Evolutionary conservation across 1,140 invertebrate genomes (phyloP), one percentile per base, ranked within the genome.

Genomic region (Drosophila santomea): DNA sequence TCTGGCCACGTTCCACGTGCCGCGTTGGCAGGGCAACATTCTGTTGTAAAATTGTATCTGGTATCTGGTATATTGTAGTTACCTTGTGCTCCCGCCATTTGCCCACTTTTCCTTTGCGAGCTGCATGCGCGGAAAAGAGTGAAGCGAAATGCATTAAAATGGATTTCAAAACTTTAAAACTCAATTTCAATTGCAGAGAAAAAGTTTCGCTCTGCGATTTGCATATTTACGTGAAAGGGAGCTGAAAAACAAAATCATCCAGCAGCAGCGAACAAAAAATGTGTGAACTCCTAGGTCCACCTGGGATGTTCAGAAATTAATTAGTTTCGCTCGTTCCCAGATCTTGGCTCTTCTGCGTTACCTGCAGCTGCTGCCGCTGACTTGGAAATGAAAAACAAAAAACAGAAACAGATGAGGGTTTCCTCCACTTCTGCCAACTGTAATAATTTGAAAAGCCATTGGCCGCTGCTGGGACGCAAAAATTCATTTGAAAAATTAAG

Each of bases 401-500:
- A 32, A 57, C 25, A 59, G 0, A 77, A 41, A 59, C 3, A 77
- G 52, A 74, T 71, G 56, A 32, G 44, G 2, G 7, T 11, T 41
- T 15, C 47, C 47, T 23, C 43, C 61, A 43, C 54, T 50, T 36
- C 69, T 48, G 63, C 45, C 68, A 78, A 78, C 47, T 69, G 64
- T 75, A 79, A 75, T 75, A 72, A 88, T 88, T 86, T 83, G 57
- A 68, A 71, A 68, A 69, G 80, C 80, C 78, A 83, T 76, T 80
- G 68, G 36, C 28, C 64, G 52, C 66, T 71, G 52, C 52, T 72
- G 68, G 51, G 25, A 36, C 58, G 62, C 63, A 72, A 80, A 79
- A 84, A 84, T 80, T 83, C 82, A 84, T 83, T 83, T 83, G 72
- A 76, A 80, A 84, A 77, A 72, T 72, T 75, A 59, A 79, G 80